Evolutionary conservation across 2,797 vertebrate species (phyloP), one percentile per base, ranked within the genome.

Genomic region (Poliocrania exsul): DNA sequence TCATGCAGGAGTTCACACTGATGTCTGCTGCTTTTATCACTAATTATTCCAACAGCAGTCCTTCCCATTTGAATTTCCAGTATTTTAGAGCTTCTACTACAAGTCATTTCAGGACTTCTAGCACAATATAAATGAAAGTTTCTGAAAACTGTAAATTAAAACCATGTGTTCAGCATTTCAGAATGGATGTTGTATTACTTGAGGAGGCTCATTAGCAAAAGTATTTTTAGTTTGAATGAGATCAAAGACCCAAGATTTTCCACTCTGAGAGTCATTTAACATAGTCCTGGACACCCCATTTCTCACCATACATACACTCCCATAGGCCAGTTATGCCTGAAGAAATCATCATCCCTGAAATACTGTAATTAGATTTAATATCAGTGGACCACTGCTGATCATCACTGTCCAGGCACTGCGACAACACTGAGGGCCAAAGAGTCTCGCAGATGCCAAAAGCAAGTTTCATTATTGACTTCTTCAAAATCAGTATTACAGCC

Each of bases 91-190:
- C 94, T 84, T 97, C 97, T 97, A 87, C 94, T 97, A 88, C 92
- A 97, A 97, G 96, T 96, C 46, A 94, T 95, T 97, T 95, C 73
- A 94, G 95, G 86, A 86, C 71, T 93, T 93, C 26, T 61, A 96
- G 93, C 87, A 94, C 93, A 95, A 94, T 96, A 94, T 97, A 97
- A 97, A 97, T 96, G 97, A 97, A 97, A 97, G 88, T 96, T 97
- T 96, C 95, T 97, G 97, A 97, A 97, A 97, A 88, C 92, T 93
- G 95, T 96, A 96, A 98, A 98, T 97, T 88, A 96, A 97, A 98
- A 90, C 96, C 98, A 98, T 96, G 96, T 98, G 97, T 95, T 93
- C 77, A 89, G 80, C 78, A 88, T 92, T 42, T 49, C 84, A 91
- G 95, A 96, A 92, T 92, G 40, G 49, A 97, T 81, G 54, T 86